Conservation (phyloP, 2,797 vertebrate genomes). For the Xerus rutilus region DNA sequence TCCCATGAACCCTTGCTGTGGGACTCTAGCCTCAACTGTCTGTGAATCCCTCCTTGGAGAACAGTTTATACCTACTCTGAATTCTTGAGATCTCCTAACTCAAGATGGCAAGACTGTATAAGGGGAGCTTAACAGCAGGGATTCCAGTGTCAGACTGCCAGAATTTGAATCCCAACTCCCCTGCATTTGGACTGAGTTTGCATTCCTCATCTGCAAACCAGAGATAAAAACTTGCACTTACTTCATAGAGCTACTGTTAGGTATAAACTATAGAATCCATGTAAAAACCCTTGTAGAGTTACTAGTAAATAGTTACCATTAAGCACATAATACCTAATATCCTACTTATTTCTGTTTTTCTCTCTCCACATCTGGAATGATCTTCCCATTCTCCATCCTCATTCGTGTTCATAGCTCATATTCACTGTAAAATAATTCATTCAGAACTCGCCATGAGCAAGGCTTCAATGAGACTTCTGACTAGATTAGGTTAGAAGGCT, state of each 20-base stretch:
- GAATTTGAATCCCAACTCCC: neutral
- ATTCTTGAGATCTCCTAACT: neutral
- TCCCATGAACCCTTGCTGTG: neutral
- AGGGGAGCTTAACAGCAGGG: neutral
- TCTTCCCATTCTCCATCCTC: neutral
- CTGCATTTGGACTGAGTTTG: neutral
- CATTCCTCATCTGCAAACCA: neutral
- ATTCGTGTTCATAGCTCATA: neutral
- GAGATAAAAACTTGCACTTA: conserved; percentile 8
- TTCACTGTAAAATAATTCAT: neutral
- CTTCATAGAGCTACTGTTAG: neutral
- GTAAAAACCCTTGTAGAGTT: neutral
- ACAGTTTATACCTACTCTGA: neutral
- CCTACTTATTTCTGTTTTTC: neutral
- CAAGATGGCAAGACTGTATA: neutral
- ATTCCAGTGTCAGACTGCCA: neutral
- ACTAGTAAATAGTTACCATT: neutral
- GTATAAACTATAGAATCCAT: neutral
- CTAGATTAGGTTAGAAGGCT: neutral
- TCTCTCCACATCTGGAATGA: neutral
- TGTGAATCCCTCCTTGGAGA: neutral
- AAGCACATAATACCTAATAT: neutral
- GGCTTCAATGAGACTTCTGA: neutral
- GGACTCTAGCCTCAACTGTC: accelerated
- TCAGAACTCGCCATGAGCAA: neutral